phyloP scores from a whole-genome alignment of 2,113 vertebrate species.

The Barnardius zonarius region DNA sequence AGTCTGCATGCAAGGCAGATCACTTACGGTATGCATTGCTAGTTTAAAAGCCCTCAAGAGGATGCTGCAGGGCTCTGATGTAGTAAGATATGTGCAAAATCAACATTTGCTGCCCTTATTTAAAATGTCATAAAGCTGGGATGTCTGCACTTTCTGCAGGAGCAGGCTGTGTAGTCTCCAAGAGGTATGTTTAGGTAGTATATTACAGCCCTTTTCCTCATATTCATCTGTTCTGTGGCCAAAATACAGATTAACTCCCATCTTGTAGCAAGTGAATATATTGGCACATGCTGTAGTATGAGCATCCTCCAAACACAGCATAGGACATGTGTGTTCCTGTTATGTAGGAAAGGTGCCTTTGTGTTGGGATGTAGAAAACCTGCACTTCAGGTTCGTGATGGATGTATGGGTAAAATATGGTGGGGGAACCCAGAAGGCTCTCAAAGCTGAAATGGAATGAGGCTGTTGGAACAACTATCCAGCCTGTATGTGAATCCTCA shows the following conservation, averaged over 20 bases:
- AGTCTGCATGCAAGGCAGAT: conserved; percentile 20
- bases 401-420: neutral
- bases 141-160: neutral
- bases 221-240: neutral
- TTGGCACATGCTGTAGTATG: neutral
- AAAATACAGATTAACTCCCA: neutral
- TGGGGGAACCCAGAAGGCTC: neutral
- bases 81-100: neutral
- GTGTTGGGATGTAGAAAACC: neutral
- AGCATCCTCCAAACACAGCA: neutral
- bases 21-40: neutral
- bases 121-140: neutral
- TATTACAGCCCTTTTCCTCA: neutral
- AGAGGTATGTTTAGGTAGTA: neutral
- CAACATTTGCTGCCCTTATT: neutral
- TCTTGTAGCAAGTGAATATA: neutral
- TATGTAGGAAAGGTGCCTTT: neutral
- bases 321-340: neutral
- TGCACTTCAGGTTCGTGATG: neutral
- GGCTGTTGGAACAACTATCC: neutral
- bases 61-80: neutral
- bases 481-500: neutral
- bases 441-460: neutral
- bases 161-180: neutral
- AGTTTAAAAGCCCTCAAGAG: conserved; percentile 50